These are phyloP conservation scores for Orthosia incerta DNA, from an alignment of 2,888 invertebrate genomes.

Conservation along the genomic window DNA sequence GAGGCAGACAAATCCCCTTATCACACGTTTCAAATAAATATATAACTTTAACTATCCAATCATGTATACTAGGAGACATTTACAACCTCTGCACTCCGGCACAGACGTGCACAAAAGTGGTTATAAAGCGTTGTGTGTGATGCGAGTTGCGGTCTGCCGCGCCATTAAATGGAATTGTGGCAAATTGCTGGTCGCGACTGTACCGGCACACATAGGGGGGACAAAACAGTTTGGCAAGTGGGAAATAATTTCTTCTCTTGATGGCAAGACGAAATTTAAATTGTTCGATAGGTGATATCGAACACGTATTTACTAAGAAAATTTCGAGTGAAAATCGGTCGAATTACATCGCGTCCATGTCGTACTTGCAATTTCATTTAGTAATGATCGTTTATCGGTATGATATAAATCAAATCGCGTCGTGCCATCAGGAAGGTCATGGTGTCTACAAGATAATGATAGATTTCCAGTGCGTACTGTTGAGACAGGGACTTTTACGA, in stretches of 20 bases:
- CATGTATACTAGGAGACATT: conserved; percentile 20
- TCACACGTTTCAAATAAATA: not conserved
- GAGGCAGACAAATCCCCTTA: not conserved
- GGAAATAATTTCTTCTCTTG: not conserved
- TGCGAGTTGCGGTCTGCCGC: conserved; percentile 39
- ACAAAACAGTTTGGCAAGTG: conserved; percentile 17
- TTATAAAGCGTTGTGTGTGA: conserved; percentile 33
- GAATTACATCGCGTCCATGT: no score
- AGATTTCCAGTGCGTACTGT: not conserved
- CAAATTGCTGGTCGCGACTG: conserved; percentile 48
- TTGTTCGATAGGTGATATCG: no score
- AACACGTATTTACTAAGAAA: no score
- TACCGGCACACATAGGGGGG: not conserved
- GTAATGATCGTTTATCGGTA: no score
- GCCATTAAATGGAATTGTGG: conserved; percentile 49
- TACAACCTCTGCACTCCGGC: not conserved
- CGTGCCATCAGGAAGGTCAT: no score
- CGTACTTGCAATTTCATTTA: no score
- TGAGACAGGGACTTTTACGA: not conserved
- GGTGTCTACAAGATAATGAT: not conserved
- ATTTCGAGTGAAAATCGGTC: no score
- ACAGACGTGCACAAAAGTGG: conserved; percentile 34
- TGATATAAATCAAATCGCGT: no score
- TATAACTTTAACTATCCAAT: not conserved
- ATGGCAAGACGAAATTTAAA: no score